phyloP scores from a whole-genome alignment of 2,888 invertebrate species.

The Phrixothrix hirtus region DNA sequence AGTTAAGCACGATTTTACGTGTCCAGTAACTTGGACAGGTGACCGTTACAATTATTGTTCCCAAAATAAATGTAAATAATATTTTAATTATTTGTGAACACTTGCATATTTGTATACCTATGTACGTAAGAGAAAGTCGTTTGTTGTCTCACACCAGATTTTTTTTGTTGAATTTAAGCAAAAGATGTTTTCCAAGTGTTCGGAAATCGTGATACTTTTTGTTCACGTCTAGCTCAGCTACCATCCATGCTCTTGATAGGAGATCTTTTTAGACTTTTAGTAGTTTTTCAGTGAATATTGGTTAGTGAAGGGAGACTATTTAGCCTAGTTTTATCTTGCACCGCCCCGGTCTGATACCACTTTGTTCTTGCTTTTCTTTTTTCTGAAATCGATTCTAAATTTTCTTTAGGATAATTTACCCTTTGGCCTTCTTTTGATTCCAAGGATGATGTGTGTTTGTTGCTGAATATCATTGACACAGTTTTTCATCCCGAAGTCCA shows the following conservation, averaged over 20 bases:
- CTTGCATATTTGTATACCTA: too few relatives aligned
- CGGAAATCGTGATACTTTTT: not conserved
- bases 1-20: too few relatives aligned
- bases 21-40: too few relatives aligned
- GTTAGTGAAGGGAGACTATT: not conserved
- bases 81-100: too few relatives aligned
- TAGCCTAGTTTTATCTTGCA: not conserved
- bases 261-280: not conserved
- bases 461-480: too few relatives aligned
- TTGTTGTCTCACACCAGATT: too few relatives aligned
- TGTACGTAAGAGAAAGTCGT: too few relatives aligned
- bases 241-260: not conserved
- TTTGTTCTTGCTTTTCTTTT: not conserved
- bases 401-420: not conserved
- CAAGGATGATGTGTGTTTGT: too few relatives aligned
- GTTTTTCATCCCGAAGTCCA: too few relatives aligned
- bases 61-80: too few relatives aligned
- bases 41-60: too few relatives aligned
- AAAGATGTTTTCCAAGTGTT: constrained; percentile 32
- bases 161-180: too few relatives aligned
- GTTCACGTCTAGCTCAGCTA: not conserved
- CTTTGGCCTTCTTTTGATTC: not conserved
- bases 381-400: not conserved
- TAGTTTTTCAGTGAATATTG: not conserved
- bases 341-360: not conserved